Evolutionary conservation across 2,888 invertebrate species (phyloP).

Genomic region (Macrosoma leucophasiata): DNA sequence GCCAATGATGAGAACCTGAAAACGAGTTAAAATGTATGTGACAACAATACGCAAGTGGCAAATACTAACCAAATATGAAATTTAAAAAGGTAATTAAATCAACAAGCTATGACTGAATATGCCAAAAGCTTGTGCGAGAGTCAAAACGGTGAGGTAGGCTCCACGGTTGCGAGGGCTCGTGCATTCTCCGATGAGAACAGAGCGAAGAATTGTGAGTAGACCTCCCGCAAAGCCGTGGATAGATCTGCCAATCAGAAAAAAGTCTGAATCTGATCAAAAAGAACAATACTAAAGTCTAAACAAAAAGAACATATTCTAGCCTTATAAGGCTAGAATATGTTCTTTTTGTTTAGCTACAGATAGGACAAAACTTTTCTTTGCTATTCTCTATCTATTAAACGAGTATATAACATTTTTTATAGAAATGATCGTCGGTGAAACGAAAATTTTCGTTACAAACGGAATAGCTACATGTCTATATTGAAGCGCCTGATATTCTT

Average conservation of each 20-base stretch:
- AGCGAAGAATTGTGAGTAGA: constrained; percentile 58
- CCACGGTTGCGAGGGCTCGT: constrained; percentile 78
- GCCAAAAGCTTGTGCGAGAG: neutral
- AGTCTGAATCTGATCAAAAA: constrained; percentile 67
- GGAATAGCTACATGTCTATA: too few relatives aligned
- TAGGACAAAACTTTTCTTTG: too few relatives aligned
- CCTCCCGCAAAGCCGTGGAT: constrained; percentile 66
- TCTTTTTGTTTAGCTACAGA: too few relatives aligned
- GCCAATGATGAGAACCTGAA: constrained; percentile 42
- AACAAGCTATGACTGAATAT: neutral
- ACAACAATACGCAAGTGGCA: constrained; percentile 27
- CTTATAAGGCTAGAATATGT: too few relatives aligned
- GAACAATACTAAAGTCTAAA: too few relatives aligned
- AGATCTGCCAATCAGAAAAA: constrained; percentile 42
- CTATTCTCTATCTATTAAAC: too few relatives aligned
- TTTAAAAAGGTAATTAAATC: constrained; percentile 73
- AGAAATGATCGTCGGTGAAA: too few relatives aligned
- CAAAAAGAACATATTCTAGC: too few relatives aligned
- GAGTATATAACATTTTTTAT: too few relatives aligned
- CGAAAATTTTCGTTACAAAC: too few relatives aligned
- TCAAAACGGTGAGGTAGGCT: constrained; percentile 40
- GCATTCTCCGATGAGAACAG: constrained; percentile 73
- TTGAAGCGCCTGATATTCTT: too few relatives aligned
- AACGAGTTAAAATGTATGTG: constrained; percentile 10
- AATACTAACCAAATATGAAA: too few relatives aligned